Evolutionary conservation across 2,797 vertebrate genomes (phyloP), one percentile per base, ranked within the genome.

Genomic region (Clarias pachynema): DNA sequence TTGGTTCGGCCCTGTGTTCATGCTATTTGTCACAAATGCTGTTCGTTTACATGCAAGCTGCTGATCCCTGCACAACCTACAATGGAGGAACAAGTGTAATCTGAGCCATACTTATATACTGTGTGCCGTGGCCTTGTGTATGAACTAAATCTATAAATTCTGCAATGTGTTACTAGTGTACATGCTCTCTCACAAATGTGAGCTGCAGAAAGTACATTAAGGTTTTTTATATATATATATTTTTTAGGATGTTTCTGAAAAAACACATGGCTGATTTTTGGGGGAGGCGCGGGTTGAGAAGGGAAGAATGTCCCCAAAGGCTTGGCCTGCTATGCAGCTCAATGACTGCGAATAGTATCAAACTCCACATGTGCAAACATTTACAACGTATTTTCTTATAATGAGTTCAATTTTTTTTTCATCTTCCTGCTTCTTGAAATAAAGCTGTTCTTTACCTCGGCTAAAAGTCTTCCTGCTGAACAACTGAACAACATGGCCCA

Each of bases 341-440:
- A 20, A 88, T 84, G 89, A 91, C 91, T 90, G 89, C 88, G 86
- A 92, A 92, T 89, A 90, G 87, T 88, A 90, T 92, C 88, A 89
- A 88, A 86, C 86, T 89, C 83, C 89, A 90, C 90, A 92, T 91
- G 89, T 92, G 90, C 90, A 90, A 92, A 91, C 91, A 92, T 89
- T 92, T 92, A 91, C 87, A 78, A 80, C 26, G 83, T 88, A 88
- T 87, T 91, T 90, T 91, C 88, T 87, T 79, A 78, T 91, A 91
- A 91, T 89, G 88, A 89, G 89, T 79, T 89, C 87, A 89, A 82
- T 85, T 86, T 86, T 86, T 85, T 84, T 77, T 62, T 85, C 74
- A 84, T 85, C 78, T 81, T 66, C 56, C n/a, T 85, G 29, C 69
- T 72, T 75, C 88, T 79, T 77, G 70, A 87, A 83, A 82, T 84